Conservation (phyloP, 2,888 invertebrate genomes). For the Caenorhabditis plicata region DNA sequence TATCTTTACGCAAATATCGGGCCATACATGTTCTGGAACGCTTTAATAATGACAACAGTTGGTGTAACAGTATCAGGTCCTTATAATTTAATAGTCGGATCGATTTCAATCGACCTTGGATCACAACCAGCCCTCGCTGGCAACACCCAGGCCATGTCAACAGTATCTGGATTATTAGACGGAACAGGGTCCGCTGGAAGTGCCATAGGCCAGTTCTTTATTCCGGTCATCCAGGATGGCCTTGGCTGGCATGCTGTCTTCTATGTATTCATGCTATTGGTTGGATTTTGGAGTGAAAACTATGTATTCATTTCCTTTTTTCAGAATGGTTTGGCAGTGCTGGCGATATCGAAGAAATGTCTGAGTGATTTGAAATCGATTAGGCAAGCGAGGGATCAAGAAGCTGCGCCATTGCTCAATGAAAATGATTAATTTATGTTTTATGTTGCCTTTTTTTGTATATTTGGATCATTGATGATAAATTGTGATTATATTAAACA, state of each 20-base stretch:
- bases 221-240: constrained; percentile 66
- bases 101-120: constrained; percentile 69
- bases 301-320: constrained; percentile 6
- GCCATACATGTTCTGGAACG: constrained; percentile 63
- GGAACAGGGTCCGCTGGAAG: constrained; percentile 70
- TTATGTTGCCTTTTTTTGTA: no score
- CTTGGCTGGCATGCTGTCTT: constrained; percentile 68
- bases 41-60: constrained; percentile 67
- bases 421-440: no score
- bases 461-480: no score
- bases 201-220: constrained; percentile 68
- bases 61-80: constrained; percentile 69
- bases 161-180: constrained; percentile 70
- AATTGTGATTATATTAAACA: no score
- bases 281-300: constrained; percentile 24
- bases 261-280: constrained; percentile 68
- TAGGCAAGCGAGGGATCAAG: constrained; percentile 29
- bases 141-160: constrained; percentile 68
- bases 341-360: constrained; percentile 53
- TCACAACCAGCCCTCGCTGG: constrained; percentile 66
- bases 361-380: constrained; percentile 46
- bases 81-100: constrained; percentile 69
- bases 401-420: constrained; percentile 43
- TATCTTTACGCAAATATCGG: constrained; percentile 54
- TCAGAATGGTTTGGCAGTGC: constrained; percentile 54